Percentiles rank a stretch among this genome's conserved stretches.
phyloP scores from a whole-genome alignment of 2,113 vertebrate species.

The Mobula birostris region DNA sequence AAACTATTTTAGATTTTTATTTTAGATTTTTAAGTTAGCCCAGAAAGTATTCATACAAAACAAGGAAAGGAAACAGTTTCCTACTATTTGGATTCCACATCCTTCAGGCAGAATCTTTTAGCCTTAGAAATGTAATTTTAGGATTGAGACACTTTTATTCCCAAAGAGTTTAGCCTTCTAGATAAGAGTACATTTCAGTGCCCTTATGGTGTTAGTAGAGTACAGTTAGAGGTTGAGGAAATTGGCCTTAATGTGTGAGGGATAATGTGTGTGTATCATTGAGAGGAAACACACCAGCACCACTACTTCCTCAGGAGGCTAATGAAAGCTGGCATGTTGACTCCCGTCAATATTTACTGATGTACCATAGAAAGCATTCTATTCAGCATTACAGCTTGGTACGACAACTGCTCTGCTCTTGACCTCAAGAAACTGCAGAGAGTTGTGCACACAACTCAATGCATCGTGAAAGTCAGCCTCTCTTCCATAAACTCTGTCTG shows the following conservation, averaged over 20 bases:
- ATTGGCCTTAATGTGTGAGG: neutral
- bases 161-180: neutral
- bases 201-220: neutral
- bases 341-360: too few relatives aligned
- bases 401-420: too few relatives aligned
- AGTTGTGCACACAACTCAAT: too few relatives aligned
- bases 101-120: neutral
- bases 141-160: neutral
- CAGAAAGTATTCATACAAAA: neutral
- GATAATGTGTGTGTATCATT: neutral
- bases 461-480: too few relatives aligned
- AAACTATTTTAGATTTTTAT: neutral
- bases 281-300: too few relatives aligned
- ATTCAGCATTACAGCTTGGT: too few relatives aligned
- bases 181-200: neutral
- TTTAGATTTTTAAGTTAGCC: neutral
- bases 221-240: neutral
- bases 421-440: too few relatives aligned
- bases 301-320: too few relatives aligned
- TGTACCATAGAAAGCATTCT: too few relatives aligned
- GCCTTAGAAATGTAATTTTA: neutral
- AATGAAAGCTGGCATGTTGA: too few relatives aligned
- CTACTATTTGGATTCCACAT: neutral
- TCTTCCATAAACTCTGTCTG: too few relatives aligned
- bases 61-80: neutral